Conservation (phyloP, 2,888 invertebrate species). For the Pachydiplax longipennis region DNA sequence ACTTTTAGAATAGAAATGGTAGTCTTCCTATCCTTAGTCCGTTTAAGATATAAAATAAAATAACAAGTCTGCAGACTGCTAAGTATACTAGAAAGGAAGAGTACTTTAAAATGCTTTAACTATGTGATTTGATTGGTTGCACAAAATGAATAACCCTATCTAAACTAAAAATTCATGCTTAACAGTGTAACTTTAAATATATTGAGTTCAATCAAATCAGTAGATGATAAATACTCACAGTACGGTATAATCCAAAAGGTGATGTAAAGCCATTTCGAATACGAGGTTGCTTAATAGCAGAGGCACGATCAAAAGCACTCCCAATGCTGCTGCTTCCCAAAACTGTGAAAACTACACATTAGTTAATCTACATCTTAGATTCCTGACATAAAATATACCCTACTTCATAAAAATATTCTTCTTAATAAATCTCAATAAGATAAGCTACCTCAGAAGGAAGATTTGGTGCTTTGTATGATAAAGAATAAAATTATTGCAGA, state of each 20-base stretch:
- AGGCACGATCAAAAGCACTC: constrained; percentile 31
- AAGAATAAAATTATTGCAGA: no score
- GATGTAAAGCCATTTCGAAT: constrained; percentile 21
- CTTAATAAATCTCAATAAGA: no score
- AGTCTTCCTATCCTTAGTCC: no score
- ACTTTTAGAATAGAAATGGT: no score
- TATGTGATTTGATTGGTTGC: no score
- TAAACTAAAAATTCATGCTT: neutral
- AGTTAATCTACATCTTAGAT: neutral
- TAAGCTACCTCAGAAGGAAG: no score
- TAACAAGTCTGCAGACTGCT: no score
- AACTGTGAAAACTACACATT: neutral
- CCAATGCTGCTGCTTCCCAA: constrained; percentile 36
- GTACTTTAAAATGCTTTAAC: no score
- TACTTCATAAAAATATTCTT: no score
- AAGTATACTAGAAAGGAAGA: no score
- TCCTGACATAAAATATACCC: neutral
- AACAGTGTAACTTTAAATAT: neutral
- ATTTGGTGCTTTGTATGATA: no score
- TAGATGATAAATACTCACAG: neutral
- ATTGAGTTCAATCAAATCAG: neutral
- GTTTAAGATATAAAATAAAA: no score
- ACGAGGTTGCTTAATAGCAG: constrained; percentile 19
- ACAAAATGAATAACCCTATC: neutral
- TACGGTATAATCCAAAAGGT: constrained; percentile 35